Conservation (phyloP, 1,140 invertebrate genomes). For the Brachionus sp. region DNA sequence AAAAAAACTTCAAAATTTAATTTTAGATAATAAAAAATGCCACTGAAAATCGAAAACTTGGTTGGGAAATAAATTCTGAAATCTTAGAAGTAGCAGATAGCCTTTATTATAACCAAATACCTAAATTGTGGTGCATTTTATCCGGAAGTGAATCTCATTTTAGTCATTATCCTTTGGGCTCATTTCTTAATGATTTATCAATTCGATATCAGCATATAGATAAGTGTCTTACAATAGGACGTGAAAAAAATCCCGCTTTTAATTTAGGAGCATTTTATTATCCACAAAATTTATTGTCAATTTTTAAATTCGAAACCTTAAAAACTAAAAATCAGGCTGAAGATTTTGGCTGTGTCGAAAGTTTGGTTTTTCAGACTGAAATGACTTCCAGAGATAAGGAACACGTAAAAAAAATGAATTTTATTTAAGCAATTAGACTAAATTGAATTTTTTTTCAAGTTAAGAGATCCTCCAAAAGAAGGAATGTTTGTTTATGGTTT, state of each 20-base stretch:
- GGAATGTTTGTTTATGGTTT: constrained; percentile 60
- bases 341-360: constrained; percentile 54
- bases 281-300: constrained; percentile 53
- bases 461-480: constrained; percentile 59
- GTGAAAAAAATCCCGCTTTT: constrained; percentile 57
- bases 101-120: constrained; percentile 55
- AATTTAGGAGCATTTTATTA: constrained; percentile 58
- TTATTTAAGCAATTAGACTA: background rate
- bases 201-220: constrained; percentile 57
- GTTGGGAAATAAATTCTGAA: constrained; percentile 53
- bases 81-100: constrained; percentile 55
- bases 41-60: constrained; percentile 53
- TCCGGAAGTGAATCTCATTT: background rate
- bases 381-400: constrained; percentile 59
- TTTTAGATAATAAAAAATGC: constrained; percentile 55
- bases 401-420: constrained; percentile 52
- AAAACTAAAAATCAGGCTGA: constrained; percentile 50
- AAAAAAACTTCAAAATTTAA: background rate
- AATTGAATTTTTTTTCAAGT: constrained; percentile 49
- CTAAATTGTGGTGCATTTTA: constrained; percentile 49
- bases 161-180: constrained; percentile 34
- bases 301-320: constrained; percentile 56
- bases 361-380: constrained; percentile 57
- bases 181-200: constrained; percentile 55
- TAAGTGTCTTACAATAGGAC: constrained; percentile 54